Conservation (phyloP, 2,113 vertebrate species). For the Psophia crepitans region DNA sequence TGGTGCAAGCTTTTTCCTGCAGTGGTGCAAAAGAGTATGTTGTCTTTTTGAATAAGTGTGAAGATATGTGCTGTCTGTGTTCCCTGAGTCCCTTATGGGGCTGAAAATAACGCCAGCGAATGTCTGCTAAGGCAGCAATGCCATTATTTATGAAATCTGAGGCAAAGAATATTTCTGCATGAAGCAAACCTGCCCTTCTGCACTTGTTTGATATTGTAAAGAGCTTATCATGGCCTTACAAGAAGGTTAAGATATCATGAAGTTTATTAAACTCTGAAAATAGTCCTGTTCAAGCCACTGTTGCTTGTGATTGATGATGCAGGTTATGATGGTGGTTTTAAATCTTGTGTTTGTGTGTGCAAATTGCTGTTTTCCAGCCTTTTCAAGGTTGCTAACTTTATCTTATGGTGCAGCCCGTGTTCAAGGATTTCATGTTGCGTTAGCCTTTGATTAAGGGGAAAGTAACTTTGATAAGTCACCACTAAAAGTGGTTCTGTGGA, state of each 20-base stretch:
- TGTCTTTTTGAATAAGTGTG: not conserved
- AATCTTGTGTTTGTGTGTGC: slow-evolving; percentile 35
- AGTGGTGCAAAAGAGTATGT: not conserved
- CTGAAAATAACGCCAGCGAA: not conserved
- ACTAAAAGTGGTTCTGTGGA: not conserved
- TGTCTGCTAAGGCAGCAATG: not conserved
- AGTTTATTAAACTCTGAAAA: slow-evolving; percentile 47
- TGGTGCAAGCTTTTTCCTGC: not conserved
- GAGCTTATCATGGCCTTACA: slow-evolving; percentile 12
- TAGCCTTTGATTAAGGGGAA: slow-evolving; percentile 54
- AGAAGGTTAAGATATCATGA: slow-evolving; percentile 54
- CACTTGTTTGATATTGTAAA: not conserved
- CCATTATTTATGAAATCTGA: not conserved
- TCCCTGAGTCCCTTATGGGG: not conserved
- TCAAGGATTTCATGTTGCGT: slow-evolving; percentile 40
- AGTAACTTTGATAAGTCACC: slow-evolving; percentile 32
- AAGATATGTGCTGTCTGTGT: not conserved
- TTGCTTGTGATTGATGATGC: slow-evolving; percentile 32
- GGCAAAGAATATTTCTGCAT: not conserved
- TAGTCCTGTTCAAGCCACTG: not conserved
- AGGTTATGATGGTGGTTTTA: slow-evolving; percentile 21
- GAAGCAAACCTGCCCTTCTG: slow-evolving; percentile 1
- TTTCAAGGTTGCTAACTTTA: slow-evolving; percentile 27
- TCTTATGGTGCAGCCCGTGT: not conserved
- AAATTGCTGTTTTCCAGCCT: slow-evolving; percentile 51